Evolutionary conservation across 1,140 invertebrate species (phyloP), one percentile per base, ranked within the genome.

Genomic region (Drosophila athabasca): DNA sequence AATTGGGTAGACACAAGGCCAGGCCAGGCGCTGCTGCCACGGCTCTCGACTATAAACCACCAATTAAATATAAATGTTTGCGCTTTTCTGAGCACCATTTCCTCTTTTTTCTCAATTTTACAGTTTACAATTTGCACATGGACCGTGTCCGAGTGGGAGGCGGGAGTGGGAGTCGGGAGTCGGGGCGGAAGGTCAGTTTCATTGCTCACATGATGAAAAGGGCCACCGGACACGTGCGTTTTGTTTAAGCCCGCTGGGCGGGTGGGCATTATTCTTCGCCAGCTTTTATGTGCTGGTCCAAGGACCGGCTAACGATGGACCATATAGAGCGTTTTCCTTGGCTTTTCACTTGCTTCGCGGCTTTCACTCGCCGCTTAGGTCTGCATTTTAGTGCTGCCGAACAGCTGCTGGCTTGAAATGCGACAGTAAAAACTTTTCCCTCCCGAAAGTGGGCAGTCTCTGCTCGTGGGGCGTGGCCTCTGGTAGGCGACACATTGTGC

Each of bases 1-100:
- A 87, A 87, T 87, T 87, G 82, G 69, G 70, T 82, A 76, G 72
- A 76, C 72, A 76, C 57, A 76, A 76, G 72, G 71, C 62, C 54
- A 55, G 69, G 65, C 17, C 17, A 19, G 17, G 17, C 17, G 17
- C 17, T 1, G 1, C 17, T 19, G 17, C 64, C 80, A 54, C 80
- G 64, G 75, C 64, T 48, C 35, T 58, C 31, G 45, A 45, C 58
- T 54, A 64, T 17, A 46, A 55, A 51, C 79, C 78, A 82, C 74
- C 82, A 87, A 87, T 87, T 87, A 87, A 87, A 88, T 88, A 59
- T 78, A 73, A 85, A 82, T 72, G 70, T 82, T 87, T 87, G 82
- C 82, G 82, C 83, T 82, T 87, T 85, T 76, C 72, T 66, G 67
- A 55, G 46, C 76, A 51, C 55, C 50, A 49, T 51, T 58, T 55